Evolutionary conservation across 2,888 invertebrate genomes (phyloP), one percentile per base, ranked within the genome.

Genomic region (Chrysolina americana): DNA sequence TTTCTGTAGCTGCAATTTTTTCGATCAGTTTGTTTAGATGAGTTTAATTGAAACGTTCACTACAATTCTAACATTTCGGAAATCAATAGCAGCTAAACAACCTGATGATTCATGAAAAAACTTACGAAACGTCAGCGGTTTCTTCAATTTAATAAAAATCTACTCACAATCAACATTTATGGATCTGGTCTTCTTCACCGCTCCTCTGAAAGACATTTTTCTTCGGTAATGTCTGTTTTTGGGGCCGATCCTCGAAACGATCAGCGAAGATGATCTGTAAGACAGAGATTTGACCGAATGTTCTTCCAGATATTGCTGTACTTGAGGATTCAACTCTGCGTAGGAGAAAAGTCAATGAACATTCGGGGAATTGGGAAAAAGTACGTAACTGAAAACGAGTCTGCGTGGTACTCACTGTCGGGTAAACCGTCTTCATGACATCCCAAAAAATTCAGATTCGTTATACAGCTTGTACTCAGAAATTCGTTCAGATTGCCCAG

Each of bases 381-480:
- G 4, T 17, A 2, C 36, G 13, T 41, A 9, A 47, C 19, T 28
- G 36, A 59, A 19, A 41, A 65, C 44, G 0, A 36, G 47, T 50
- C 68, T 65, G 28, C 11, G 8, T 44, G 63, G 53, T 70, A 91
- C 91, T 92, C 88, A 91, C 94, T 94, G 84, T 96, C 96, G 11
- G 97, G 97, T 86, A 95, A 93, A 36, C 97, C 97, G 80, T 96
- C 96, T 87, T 98, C 97, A 79, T 96, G 94, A 85, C 96, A 96
- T 23, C 96, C 96, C 81, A 99, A 89, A 86, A 98, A 99, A 88
- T 98, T 98, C 81, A 99, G 90, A 88, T 98, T 98, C 0, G 98
- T 98, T 64, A 99, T 96, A 78, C 98, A 99, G 2, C 99, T 99
- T 0, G 99, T 99, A 84, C 95, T 98, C 73, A 99, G 89, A 87